A percentile compares a stretch with the other conserved stretches of the same genome.
Evolutionary conservation across 1,140 invertebrate genomes (phyloP).

Genomic region (Lordiphosa stackelbergi): DNA sequence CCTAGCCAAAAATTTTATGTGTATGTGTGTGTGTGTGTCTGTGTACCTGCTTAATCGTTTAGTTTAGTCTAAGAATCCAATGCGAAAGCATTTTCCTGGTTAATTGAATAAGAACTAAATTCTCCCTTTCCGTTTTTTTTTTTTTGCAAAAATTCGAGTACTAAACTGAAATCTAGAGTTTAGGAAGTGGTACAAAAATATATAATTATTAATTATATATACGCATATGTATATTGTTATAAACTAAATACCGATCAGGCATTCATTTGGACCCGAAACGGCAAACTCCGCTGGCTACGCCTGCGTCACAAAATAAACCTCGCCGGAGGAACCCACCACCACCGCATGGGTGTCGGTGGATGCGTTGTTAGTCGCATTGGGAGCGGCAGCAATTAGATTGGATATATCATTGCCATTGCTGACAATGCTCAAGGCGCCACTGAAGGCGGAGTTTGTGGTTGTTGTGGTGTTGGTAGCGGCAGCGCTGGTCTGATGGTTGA

Average conservation of each 20-base stretch:
- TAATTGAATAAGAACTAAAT: no score
- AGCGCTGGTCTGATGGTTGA: background rate
- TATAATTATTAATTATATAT: conserved; percentile 31
- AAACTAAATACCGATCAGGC: conserved; percentile 62
- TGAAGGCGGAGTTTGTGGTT: conserved; percentile 38
- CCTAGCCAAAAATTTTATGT: no score
- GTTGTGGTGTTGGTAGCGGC: conserved; percentile 5
- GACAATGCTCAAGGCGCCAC: conserved; percentile 63
- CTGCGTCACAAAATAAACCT: conserved; percentile 71
- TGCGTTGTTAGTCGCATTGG: conserved; percentile 13
- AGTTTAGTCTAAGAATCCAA: no score
- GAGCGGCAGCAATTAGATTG: conserved; percentile 41
- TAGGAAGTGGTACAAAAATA: conserved; percentile 48
- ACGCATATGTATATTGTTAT: conserved; percentile 19
- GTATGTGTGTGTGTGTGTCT: no score
- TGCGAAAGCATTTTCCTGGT: no score
- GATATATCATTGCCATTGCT: conserved; percentile 60
- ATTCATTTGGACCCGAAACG: conserved; percentile 44
- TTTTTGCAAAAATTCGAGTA: conserved; percentile 21
- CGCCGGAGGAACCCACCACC: conserved; percentile 58
- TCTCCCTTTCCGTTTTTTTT: conserved; percentile 9
- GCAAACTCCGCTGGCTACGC: conserved; percentile 68
- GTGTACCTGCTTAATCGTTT: no score
- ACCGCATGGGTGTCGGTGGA: conserved; percentile 52
- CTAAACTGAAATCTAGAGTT: conserved; percentile 63